Base-by-base conservation (phyloP, 2,888 invertebrate species). In the Anoplius nigerrimus region DNA sequence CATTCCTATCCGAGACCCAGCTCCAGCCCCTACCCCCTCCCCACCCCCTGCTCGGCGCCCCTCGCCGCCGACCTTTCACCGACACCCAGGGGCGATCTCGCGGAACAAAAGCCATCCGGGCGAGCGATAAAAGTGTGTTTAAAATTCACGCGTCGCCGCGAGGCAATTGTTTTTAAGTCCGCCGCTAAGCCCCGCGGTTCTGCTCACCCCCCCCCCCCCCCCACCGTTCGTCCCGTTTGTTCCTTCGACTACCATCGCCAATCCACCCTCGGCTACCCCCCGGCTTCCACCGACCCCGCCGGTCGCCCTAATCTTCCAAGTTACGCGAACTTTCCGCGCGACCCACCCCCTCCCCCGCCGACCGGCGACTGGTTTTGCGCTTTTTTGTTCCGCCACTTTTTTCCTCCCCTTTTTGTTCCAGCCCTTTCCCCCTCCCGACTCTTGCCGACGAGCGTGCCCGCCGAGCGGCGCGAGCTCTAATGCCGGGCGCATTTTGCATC, bases 131-230 rank as follows among this genome's bases (percentile, higher is more conserved):
- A 83, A 82, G 79, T 77, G 81, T 79, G 79, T 83, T 85, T 84
- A 83, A 85, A 83, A 85, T 85, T 85, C 82, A 69, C 76, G 73
- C 73, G 75, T 74, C 65, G 79, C 80, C 78, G 76, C 75, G 66
- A 72, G 81, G 78, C 83, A 79, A 86, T 86, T 84, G 85, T 85
- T 85, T 84, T 79, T 76, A 80, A 82, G 81, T 80, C 76, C 72
- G 69, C 72, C 72, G 75, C 74, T 77, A 74, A 74, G 75, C 75
- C 71, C 62, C 68, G 46, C 63, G 59, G 48, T 18, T 59, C 22
- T 57, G 22, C 59, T 11, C 15, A 27, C 16, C 11, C 13, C 34
- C 16, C 62, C 56, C 43, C 43, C 58, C 62, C 62, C 42, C 52
- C 34, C 54, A 15, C 51, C 62, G 51, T 20, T 53, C 59, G n/a